Percentiles rank a stretch among this genome's conserved stretches.
phyloP scores from a whole-genome alignment of 2,888 invertebrate genomes.

The Xiphydria camelus region DNA sequence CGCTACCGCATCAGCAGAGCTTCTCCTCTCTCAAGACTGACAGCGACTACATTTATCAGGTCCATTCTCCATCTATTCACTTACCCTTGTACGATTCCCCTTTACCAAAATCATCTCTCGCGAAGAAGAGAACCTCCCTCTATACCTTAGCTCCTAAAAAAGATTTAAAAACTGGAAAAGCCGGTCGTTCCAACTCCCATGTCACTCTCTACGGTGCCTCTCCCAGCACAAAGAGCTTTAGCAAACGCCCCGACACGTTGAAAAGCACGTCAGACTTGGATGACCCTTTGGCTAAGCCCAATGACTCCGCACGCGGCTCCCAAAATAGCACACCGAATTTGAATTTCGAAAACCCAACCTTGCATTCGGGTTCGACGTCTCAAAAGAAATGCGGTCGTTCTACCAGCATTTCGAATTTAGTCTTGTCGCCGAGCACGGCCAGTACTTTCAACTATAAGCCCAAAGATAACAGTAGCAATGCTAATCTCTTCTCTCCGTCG shows the following conservation, averaged over 20 bases:
- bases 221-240: conserved; percentile 33
- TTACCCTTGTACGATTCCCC: conserved; percentile 50
- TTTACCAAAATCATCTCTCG: conserved; percentile 35
- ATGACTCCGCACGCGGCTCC: conserved; percentile 30
- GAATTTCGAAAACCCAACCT: conserved; percentile 25
- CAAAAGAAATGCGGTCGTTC: conserved; percentile 24
- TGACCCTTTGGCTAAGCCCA: conserved; percentile 28
- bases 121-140: conserved; percentile 38
- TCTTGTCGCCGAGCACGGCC: conserved; percentile 38
- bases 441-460: conserved; percentile 46
- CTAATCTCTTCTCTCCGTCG: conserved; percentile 40
- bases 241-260: conserved; percentile 27
- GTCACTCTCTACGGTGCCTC: conserved; percentile 36
- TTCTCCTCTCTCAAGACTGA: conserved; percentile 75
- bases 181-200: conserved; percentile 39
- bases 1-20: conserved; percentile 75
- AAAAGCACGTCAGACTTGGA: conserved; percentile 37
- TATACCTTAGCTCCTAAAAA: conserved; percentile 37
- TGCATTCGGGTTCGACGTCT: conserved; percentile 24
- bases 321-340: conserved; percentile 45
- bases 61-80: conserved; percentile 58
- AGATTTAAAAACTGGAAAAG: conserved; percentile 30
- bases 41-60: conserved; percentile 77
- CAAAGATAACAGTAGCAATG: conserved; percentile 35
- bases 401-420: conserved; percentile 30